A percentile compares a stretch with the other conserved stretches of the same genome.
Evolutionary conservation across 2,888 invertebrate genomes (phyloP).

Genomic region (Leptogaster cylindrica): DNA sequence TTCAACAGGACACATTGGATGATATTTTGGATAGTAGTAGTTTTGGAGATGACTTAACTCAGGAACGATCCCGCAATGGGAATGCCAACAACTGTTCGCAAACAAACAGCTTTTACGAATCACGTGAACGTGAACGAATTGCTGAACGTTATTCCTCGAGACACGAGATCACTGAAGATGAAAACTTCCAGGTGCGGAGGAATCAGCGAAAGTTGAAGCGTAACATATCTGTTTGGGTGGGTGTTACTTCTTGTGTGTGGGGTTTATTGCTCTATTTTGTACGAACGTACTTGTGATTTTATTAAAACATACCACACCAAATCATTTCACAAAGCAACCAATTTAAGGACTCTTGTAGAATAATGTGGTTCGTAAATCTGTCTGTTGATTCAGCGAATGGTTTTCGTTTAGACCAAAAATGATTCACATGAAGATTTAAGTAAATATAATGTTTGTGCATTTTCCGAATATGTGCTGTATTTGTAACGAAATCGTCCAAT

Average conservation of each 20-base stretch:
- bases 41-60: not conserved
- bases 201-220: slow-evolving; percentile 44
- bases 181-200: not conserved
- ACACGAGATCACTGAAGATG: not conserved
- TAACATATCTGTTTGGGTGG: slow-evolving; percentile 82
- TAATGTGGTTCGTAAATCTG: slow-evolving; percentile 15
- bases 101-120: no score
- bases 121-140: no score
- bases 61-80: not conserved
- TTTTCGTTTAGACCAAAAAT: no score
- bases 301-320: not conserved
- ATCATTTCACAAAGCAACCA: no score
- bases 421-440: no score
- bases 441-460: no score
- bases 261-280: slow-evolving; percentile 78
- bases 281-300: slow-evolving; percentile 66
- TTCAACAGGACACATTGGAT: slow-evolving; percentile 10
- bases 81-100: not conserved
- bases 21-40: slow-evolving; percentile 4
- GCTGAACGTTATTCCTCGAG: no score
- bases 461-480: no score
- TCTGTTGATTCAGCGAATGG: no score
- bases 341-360: slow-evolving; percentile 13
- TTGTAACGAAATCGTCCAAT: no score
- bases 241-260: slow-evolving; percentile 89